These are phyloP conservation scores for Alviniconcha strummeri DNA, from an alignment of 2,888 invertebrate genomes.

Conservation along the genomic window DNA sequence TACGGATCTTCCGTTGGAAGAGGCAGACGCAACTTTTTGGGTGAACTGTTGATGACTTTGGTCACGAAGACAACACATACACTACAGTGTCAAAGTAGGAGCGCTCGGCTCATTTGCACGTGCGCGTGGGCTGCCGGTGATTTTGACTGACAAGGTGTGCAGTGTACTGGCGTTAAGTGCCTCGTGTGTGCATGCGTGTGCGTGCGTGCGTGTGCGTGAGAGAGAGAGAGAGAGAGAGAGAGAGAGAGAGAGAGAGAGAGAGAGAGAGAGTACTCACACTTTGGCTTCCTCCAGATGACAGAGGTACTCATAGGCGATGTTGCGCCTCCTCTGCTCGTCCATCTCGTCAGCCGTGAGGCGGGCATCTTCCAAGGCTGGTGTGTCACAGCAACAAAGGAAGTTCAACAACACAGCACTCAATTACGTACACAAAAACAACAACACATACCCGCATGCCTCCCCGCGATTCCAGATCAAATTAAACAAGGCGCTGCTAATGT, in stretches of 20 bases:
- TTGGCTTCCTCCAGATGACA: constrained; percentile 87
- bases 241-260: background rate
- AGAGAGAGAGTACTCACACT: constrained; percentile 75
- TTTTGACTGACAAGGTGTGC: too few species aligned
- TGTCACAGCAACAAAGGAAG: constrained; percentile 12
- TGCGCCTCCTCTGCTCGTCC: constrained; percentile 83
- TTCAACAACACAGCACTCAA: background rate
- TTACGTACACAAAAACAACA: background rate
- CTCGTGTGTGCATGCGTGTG: background rate
- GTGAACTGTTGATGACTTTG: too few species aligned
- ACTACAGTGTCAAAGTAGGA: too few species aligned
- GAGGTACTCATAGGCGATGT: constrained; percentile 85
- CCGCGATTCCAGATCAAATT: too few species aligned
- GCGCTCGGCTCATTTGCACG: too few species aligned
- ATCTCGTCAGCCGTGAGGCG: constrained; percentile 81
- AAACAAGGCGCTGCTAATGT: too few species aligned
- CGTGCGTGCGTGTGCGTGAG: background rate
- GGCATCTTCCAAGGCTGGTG: constrained; percentile 54
- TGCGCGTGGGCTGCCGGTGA: too few species aligned
- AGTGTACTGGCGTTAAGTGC: too few species aligned
- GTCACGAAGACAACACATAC: too few species aligned
- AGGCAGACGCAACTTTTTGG: too few species aligned
- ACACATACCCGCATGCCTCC: too few species aligned
- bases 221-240: background rate
- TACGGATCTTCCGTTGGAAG: too few species aligned